Conservation (phyloP, 2,797 vertebrate species). For the Megalops cyprinoides region DNA sequence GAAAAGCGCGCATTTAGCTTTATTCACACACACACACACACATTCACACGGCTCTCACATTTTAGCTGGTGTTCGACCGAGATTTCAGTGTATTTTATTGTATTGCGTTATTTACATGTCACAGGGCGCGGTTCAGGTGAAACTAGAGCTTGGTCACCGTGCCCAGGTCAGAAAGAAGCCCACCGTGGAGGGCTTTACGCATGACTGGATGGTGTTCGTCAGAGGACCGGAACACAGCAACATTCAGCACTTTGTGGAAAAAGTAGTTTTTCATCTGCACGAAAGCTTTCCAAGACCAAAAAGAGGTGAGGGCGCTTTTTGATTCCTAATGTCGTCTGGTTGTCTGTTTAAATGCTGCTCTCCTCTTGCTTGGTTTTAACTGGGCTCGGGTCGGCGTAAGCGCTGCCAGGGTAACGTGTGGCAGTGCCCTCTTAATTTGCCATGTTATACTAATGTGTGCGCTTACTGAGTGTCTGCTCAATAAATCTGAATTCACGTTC, state of each 20-base stretch:
- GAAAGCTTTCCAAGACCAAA: constrained; percentile 97
- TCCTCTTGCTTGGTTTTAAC: not conserved
- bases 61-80: not conserved
- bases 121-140: constrained; percentile 97
- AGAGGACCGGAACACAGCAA: constrained; percentile 94
- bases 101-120: constrained; percentile 33
- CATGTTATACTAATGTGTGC: not conserved
- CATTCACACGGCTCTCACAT: not conserved
- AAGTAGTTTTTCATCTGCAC: constrained; percentile 97
- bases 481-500: not conserved
- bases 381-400: not conserved
- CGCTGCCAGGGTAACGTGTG: not conserved
- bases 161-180: constrained; percentile 96
- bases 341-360: not conserved
- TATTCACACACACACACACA: not conserved
- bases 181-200: constrained; percentile 96
- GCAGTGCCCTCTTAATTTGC: not conserved
- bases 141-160: constrained; percentile 95
- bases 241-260: constrained; percentile 99
- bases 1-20: not conserved
- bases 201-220: constrained; percentile 99
- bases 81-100: not conserved
- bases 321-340: not conserved
- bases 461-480: not conserved
- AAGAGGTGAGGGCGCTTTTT: constrained; percentile 80